A percentile compares a stretch with the other conserved stretches of the same genome.
Evolutionary conservation across 2,113 vertebrate species (phyloP).

Genomic region (Menidia beryllina): DNA sequence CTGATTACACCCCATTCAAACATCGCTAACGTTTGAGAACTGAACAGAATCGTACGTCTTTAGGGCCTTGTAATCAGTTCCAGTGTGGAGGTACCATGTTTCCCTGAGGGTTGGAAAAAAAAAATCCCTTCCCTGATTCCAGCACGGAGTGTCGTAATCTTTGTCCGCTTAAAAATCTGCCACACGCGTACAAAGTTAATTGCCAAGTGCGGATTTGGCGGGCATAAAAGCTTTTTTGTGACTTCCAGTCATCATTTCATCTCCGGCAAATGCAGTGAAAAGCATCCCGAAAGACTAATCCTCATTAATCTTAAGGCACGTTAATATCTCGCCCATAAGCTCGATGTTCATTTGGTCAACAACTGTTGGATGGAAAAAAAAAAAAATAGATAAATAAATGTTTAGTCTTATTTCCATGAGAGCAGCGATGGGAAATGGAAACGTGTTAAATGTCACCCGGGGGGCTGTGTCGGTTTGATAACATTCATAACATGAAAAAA

Average conservation of each 20-base stretch:
- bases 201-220: constrained; percentile 37
- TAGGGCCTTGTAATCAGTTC: constrained; percentile 87
- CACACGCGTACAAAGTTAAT: constrained; percentile 38
- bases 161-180: constrained; percentile 45
- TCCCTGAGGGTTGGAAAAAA: constrained; percentile 54
- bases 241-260: constrained; percentile 49
- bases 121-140: constrained; percentile 71
- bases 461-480: not conserved
- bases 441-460: constrained; percentile 10
- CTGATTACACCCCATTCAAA: constrained; percentile 86
- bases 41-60: constrained; percentile 78
- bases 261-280: constrained; percentile 25
- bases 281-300: constrained; percentile 47
- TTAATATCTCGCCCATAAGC: constrained; percentile 33
- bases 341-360: constrained; percentile 28
- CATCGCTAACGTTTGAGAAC: constrained; percentile 72
- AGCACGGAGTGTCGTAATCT: constrained; percentile 21
- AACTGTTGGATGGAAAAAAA: constrained; percentile 5
- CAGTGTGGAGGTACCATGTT: constrained; percentile 76
- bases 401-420: constrained; percentile 32
- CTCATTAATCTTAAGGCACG: constrained; percentile 53
- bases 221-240: constrained; percentile 41
- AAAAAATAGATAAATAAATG: constrained; percentile 20
- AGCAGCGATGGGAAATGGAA: constrained; percentile 10
- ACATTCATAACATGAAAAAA: constrained; percentile 32